Conservation (phyloP, 2,113 vertebrate genomes). For the Sturnira hondurensis region DNA sequence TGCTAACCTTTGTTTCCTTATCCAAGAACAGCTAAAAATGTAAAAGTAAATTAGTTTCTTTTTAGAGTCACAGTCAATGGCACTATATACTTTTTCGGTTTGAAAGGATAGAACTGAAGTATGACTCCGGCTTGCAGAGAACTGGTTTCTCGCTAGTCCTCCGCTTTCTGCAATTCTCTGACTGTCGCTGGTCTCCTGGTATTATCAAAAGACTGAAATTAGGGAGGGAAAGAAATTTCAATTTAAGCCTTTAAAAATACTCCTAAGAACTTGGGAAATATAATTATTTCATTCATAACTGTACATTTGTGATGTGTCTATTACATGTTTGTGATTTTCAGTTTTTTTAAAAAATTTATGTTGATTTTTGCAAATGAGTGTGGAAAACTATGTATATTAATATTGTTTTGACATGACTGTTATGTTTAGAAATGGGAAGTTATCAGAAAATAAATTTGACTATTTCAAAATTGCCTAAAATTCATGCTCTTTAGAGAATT, state of each 20-base stretch:
- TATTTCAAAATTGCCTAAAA: constrained; percentile 22
- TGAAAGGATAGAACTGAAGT: constrained; percentile 27
- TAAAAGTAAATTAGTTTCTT: constrained; percentile 41
- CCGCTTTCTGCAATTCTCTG: constrained; percentile 27
- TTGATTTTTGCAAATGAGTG: background rate
- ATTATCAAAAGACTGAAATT: constrained; percentile 45
- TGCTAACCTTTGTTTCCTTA: constrained; percentile 87
- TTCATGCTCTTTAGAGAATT: background rate
- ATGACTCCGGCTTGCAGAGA: background rate
- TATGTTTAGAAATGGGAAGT: constrained; percentile 20
- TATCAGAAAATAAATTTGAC: background rate
- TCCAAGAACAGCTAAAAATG: constrained; percentile 88
- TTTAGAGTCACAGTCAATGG: constrained; percentile 16
- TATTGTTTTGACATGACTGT: background rate
- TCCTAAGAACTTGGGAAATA: constrained; percentile 39
- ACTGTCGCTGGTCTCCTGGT: background rate
- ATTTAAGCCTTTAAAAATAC: constrained; percentile 19
- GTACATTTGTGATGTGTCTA: constrained; percentile 67
- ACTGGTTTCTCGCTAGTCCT: constrained; percentile 17
- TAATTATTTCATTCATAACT: constrained; percentile 56
- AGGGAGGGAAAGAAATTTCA: constrained; percentile 47
- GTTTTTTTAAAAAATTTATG: constrained; percentile 2
- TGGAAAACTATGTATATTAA: constrained; percentile 14
- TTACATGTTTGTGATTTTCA: constrained; percentile 66
- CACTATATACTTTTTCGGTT: constrained; percentile 29